Evolutionary conservation across 2,113 vertebrate genomes (phyloP), one percentile per base, ranked within the genome.

Genomic region (Australoheros scitulus): DNA sequence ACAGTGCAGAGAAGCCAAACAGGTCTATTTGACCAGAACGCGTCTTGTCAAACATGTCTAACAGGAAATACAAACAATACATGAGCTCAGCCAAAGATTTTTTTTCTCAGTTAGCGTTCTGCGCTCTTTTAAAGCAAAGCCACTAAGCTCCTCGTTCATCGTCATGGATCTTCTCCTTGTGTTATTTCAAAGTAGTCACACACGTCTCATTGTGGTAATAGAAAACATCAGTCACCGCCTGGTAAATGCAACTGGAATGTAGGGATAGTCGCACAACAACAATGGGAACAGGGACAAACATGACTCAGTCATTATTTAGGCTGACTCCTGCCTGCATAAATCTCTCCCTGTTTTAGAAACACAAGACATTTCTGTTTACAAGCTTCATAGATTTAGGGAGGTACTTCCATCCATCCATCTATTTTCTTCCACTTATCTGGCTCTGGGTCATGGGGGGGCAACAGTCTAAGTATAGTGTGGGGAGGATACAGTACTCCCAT

Each of bases 21-120:
- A 98, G 13, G 1, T 99, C 98, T 0, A 99, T 97, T 43, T 94
- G 96, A 0, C 98, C 97, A 0, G 97, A 93, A 26, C 94, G 96
- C 22, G 94, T 97, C 94, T 95, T 97, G 92, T 99, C 98, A 50
- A 99, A 99, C 97, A 98, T 98, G 94, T 99, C 98, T 99, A 92
- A 32, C 11, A 52, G 83, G 24, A 63, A 79, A 91, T 0, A 76
- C 1, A 86, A 34, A 81, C 41, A 82, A 47, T 20, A 65, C 6
- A 59, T 43, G 38, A 4, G 15, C 20, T 85, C 7, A 87, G 18
- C 10, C 29, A 77, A 18, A 59, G 6, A 17, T 65, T 7, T 15
- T 47, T n/a, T 65, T 7, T 15, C 38, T n/a, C 3, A 0, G 8
- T 79, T 47, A 11, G 14, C 29, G 14, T 41, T 75, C 15, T 5